Evolutionary conservation across 2,113 vertebrate species (phyloP), one percentile per base, ranked within the genome.

Genomic region (Struthio camelus): DNA sequence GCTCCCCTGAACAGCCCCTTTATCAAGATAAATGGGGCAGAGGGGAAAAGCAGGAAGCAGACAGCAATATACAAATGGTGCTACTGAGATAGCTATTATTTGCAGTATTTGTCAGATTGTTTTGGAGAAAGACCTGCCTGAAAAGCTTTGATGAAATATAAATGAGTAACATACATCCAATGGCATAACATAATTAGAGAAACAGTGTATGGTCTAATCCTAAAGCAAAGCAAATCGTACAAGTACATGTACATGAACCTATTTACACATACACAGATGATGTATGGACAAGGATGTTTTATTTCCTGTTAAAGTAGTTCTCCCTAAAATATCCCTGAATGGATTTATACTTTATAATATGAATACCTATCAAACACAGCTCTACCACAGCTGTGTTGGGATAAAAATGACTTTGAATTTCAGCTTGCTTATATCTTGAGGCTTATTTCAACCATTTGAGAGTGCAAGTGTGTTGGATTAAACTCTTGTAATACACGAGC

Each of bases 21-120:
- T 91, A 77, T 85, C 78, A 71, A 92, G 79, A 95, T 90, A 97
- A 87, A 40, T 0, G 5, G 79, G 81, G 79, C 95, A 94, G 81
- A 94, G 79, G 59, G 81, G 89, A 94, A 91, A 87, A 91, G 46
- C 81, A 87, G n/a, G 20, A 28, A 44, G 89, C 91, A 85, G 81
- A 62, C 67, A 50, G 87, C 79, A 77, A 46, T 51, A 48, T 24
- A 28, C 48, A 36, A 19, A 30, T n/a, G 44, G 51, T 70, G 78
- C 85, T 70, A 32, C 76, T 91, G 79, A 75, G 79, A 51, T 30
- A 80, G 79, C 69, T 88, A 5, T 70, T 80, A 69, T 82, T 91
- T 80, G 61, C 75, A 86, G 2, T 50, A 50, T 54, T 84, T 87
- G 80, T 83, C 76, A 80, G 71, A 79, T 61, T 67, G 28, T 90